Evolutionary conservation across 2,113 vertebrate genomes (phyloP).

Genomic region (Clarias macrocephalus): DNA sequence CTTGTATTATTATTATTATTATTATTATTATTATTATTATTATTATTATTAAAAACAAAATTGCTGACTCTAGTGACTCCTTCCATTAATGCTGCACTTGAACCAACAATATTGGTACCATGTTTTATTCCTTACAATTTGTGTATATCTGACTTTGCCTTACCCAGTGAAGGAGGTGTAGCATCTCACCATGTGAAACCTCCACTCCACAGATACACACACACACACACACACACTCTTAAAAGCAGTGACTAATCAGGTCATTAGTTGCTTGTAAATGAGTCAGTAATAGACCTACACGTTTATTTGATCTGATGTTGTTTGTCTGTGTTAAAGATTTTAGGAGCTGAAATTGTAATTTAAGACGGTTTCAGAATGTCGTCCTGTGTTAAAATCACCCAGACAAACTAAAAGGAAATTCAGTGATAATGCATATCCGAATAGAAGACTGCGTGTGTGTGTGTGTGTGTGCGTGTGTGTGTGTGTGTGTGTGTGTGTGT

Average conservation of each 20-base stretch:
- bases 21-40: not conserved
- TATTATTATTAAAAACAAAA: too few species aligned
- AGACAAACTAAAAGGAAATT: not conserved
- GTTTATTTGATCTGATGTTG: conserved; percentile 20
- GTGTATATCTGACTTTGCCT: not conserved
- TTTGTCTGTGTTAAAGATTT: conserved; percentile 21
- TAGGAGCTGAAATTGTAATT: conserved; percentile 30
- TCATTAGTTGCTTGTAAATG: conserved; percentile 17
- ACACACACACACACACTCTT: not conserved
- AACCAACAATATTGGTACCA: not conserved
- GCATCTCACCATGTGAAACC: not conserved
- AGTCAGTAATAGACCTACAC: conserved; percentile 13
- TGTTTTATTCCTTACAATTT: not conserved
- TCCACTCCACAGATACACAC: conserved; percentile 1
- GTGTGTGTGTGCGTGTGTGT: not conserved
- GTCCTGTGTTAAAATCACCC: not conserved
- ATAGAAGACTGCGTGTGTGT: not conserved
- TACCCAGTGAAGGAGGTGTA: not conserved
- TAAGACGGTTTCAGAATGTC: not conserved
- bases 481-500: conserved; percentile 5
- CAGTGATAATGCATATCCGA: not conserved
- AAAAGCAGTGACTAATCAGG: conserved; percentile 9
- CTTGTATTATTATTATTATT: not conserved
- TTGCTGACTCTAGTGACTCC: not conserved
- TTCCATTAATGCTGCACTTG: not conserved